A percentile compares a stretch with the other conserved stretches of the same genome.
These are phyloP conservation scores for Cephus pulcher DNA, from an alignment of 2,888 invertebrate species.

Conservation along the genomic window DNA sequence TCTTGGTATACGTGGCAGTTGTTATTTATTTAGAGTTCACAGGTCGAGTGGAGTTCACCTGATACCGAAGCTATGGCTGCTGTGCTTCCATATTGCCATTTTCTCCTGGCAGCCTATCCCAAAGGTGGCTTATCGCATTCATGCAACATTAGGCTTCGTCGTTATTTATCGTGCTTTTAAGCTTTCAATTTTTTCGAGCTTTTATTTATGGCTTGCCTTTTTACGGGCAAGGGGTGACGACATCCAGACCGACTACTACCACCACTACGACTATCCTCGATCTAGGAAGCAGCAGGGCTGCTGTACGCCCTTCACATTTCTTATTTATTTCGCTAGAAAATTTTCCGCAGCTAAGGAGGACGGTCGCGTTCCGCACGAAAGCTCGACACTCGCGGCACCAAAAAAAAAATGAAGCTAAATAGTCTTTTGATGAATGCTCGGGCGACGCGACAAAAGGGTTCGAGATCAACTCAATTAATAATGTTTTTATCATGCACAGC, in stretches of 20 bases:
- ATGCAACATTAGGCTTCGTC: conserved; percentile 64
- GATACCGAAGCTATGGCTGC: conserved; percentile 30
- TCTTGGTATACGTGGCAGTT: conserved; percentile 14
- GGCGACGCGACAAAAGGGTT: background rate
- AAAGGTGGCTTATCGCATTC: conserved; percentile 62
- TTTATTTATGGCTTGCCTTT: conserved; percentile 30
- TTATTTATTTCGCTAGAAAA: conserved; percentile 19
- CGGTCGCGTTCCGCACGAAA: background rate
- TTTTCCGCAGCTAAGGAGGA: conserved; percentile 5
- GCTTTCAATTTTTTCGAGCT: conserved; percentile 43
- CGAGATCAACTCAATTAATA: conserved; percentile 4
- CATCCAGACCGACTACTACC: background rate
- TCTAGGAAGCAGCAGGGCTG: conserved; percentile 15
- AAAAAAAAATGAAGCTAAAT: background rate
- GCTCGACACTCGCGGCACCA: background rate
- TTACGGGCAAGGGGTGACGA: conserved; percentile 18
- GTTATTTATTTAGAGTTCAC: conserved; percentile 53
- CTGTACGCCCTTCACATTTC: conserved; percentile 5
- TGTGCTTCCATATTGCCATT: background rate
- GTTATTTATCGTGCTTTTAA: conserved; percentile 58
- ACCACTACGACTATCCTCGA: background rate
- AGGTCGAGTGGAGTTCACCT: conserved; percentile 43
- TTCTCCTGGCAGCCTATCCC: conserved; percentile 18
- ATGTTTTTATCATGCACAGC: conserved; percentile 1
- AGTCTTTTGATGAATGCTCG: conserved; percentile 3